Evolutionary conservation across 2,797 vertebrate genomes (phyloP).

Genomic region (Streptopelia turtur): DNA sequence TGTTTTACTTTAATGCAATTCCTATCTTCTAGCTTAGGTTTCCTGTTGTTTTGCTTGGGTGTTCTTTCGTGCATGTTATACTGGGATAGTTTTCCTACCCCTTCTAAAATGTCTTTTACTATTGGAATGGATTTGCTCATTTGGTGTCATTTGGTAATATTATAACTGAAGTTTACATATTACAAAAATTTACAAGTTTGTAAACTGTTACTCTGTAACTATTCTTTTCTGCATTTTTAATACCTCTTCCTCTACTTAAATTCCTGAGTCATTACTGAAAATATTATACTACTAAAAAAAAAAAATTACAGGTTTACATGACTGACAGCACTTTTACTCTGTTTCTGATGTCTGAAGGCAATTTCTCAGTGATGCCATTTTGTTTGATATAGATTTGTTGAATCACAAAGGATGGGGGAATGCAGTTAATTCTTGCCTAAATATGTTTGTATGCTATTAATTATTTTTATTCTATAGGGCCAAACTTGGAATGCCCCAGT

Average conservation of each 20-base stretch:
- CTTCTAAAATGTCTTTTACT: background rate
- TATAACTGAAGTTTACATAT: background rate
- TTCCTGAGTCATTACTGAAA: background rate
- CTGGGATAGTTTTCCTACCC: background rate
- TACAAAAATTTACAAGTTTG: background rate
- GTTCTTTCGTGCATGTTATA: background rate
- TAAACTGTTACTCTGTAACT: background rate
- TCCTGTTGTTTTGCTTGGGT: background rate
- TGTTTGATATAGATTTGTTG: background rate
- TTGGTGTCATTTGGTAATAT: background rate
- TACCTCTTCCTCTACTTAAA: background rate
- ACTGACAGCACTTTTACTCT: constrained; percentile 56
- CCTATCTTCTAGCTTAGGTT: background rate
- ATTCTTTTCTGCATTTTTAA: background rate
- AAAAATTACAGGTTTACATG: background rate
- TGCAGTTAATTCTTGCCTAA: constrained; percentile 6
- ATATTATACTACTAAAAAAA: background rate
- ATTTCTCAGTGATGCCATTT: background rate
- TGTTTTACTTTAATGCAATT: background rate
- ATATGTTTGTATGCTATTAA: constrained; percentile 58
- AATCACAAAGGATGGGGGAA: background rate
- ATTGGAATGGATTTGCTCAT: background rate
- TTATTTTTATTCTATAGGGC: constrained; percentile 84
- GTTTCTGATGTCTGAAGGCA: constrained; percentile 27
- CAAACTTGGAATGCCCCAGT: constrained; percentile 98